Evolutionary conservation across 30 jellyfish, hydroid and myxozoan species (phyloP).

Genomic region (Hydra vulgaris): DNA sequence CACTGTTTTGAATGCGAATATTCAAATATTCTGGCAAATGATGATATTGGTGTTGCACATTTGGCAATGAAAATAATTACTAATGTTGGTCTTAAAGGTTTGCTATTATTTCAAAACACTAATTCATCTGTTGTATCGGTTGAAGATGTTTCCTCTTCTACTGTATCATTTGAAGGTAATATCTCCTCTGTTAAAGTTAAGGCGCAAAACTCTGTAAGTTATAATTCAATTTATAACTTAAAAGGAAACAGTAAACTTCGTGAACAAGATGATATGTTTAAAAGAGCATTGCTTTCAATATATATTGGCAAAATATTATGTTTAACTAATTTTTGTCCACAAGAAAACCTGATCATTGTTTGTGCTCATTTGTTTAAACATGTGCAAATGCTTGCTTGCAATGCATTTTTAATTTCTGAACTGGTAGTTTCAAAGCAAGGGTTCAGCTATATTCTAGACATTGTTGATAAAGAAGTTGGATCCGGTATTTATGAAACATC

Average conservation of each 20-base stretch:
- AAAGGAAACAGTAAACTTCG: slow-evolving; percentile 52
- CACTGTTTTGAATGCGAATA: slow-evolving; percentile 48
- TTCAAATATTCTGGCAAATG: slow-evolving; percentile 11
- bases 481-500: slow-evolving; percentile 75
- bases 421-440: slow-evolving; percentile 22
- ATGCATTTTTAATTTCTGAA: slow-evolving; percentile 82
- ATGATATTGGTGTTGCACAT: slow-evolving; percentile 58
- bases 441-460: slow-evolving; percentile 30
- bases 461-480: slow-evolving; percentile 68
- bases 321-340: background rate
- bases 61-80: slow-evolving; percentile 52
- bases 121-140: no score
- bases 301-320: slow-evolving; percentile 29
- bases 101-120: no score
- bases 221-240: slow-evolving; percentile 34
- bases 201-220: slow-evolving; percentile 35
- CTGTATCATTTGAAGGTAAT: slow-evolving; percentile 2
- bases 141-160: no score
- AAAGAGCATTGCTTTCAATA: slow-evolving; percentile 49
- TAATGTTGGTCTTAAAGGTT: slow-evolving; percentile 30
- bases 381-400: slow-evolving; percentile 86
- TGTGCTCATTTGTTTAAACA: slow-evolving; percentile 60
- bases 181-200: slow-evolving; percentile 9
- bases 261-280: slow-evolving; percentile 49
- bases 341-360: slow-evolving; percentile 1